Conservation (phyloP, 1,140 invertebrate genomes). For the Armadillidium nasatum region DNA sequence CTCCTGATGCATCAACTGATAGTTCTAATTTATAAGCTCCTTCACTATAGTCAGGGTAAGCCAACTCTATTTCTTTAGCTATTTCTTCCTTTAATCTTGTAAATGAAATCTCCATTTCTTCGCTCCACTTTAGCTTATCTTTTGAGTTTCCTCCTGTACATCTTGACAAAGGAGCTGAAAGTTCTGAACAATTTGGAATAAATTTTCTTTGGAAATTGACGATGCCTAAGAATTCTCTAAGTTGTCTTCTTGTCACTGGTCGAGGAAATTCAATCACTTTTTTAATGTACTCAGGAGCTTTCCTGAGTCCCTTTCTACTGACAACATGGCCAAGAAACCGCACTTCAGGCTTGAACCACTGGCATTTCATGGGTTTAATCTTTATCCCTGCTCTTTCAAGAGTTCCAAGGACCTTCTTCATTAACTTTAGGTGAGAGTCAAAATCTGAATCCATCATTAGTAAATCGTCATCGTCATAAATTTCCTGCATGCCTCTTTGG, state of each 20-base stretch:
- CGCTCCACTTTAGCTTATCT: no score
- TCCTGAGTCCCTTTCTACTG: neutral
- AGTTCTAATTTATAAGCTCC: no score
- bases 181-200: slow-evolving; percentile 5
- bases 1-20: no score
- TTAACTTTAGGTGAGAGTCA: neutral
- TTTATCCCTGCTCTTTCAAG: slow-evolving; percentile 9
- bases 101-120: no score
- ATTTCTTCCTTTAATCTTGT: neutral
- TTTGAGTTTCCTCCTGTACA: no score
- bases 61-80: neutral
- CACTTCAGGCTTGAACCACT: slow-evolving; percentile 4
- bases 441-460: neutral
- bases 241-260: neutral
- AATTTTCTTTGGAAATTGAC: slow-evolving; percentile 25
- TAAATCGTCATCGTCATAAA: slow-evolving; percentile 10
- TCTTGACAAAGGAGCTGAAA: no score
- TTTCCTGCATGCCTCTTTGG: slow-evolving; percentile 14
- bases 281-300: neutral
- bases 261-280: neutral
- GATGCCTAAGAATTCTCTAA: neutral
- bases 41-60: no score
- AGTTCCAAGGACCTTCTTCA: neutral
- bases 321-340: slow-evolving; percentile 16
- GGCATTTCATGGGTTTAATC: slow-evolving; percentile 10